Evolutionary conservation across 2,888 invertebrate genomes (phyloP), one percentile per base, ranked within the genome.

Genomic region (Exocentrus adspersus): DNA sequence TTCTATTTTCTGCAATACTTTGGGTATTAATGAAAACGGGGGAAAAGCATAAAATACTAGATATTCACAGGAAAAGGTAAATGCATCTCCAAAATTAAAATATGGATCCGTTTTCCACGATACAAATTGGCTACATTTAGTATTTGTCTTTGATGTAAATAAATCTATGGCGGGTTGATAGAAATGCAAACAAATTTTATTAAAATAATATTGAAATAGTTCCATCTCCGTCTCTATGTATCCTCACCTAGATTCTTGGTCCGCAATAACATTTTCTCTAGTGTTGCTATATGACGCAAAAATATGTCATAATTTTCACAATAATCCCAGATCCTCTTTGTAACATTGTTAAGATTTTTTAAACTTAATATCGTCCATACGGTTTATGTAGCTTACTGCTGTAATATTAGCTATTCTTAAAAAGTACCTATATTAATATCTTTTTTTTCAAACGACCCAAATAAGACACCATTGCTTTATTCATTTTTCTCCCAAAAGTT

Each of bases 61-160:
- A 16, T 43, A 12, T 7, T 30, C 16, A 46, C 67, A 67, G 16
- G 28, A 16, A 0, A 64, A n/a, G 12, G 64, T 67, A 41, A 67
- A 67, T 1, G 63, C 64, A 45, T 61, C 67, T 52, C 56, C 56
- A 9, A 60, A 48, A 5, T 50, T 21, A 2, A 50, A 20, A 2
- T 46, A 53, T 10, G 67, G 58, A 24, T 67, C 64, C 54, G 19
- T 45, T 1, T 37, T 9, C 66, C 63, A 67, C 1, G 58, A 58
- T 30, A 54, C 16, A 37, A 45, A 67, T 6, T 12, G 17, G 2
- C 21, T 2, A 32, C 65, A 65, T 61, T 65, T 65, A 10, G 16
- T 50, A 57, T 62, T 61, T 2, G 0, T 17, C 10, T 7, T 17
- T 6, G 17, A 9, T 7, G 43, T 19, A 43, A 43, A 43, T 2